phyloP scores from a whole-genome alignment of 2,113 vertebrate species.

The Hippoglossus stenolepis region DNA sequence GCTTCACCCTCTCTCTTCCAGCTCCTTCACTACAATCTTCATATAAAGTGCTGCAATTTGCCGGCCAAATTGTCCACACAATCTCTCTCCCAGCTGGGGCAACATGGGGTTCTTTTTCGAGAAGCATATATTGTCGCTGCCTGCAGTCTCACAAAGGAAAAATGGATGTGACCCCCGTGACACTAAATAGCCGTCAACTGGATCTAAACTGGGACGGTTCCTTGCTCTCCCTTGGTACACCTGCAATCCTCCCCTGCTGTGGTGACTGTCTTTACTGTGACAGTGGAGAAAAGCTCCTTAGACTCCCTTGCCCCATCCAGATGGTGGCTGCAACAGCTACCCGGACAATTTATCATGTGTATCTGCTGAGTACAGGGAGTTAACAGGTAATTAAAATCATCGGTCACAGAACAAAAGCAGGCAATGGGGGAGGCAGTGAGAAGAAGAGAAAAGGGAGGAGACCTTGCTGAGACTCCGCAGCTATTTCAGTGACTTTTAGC shows the following conservation, averaged over 20 bases:
- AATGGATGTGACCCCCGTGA: constrained; percentile 66
- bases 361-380: constrained; percentile 76
- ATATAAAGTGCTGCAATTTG: constrained; percentile 62
- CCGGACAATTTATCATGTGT: constrained; percentile 75
- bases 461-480: constrained; percentile 19
- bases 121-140: constrained; percentile 45
- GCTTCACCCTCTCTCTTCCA: constrained; percentile 10
- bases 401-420: constrained; percentile 75
- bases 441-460: constrained; percentile 28
- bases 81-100: constrained; percentile 40
- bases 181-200: constrained; percentile 75
- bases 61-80: constrained; percentile 34
- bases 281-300: constrained; percentile 57
- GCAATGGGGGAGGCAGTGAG: constrained; percentile 23
- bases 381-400: constrained; percentile 81
- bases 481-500: constrained; percentile 24
- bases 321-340: constrained; percentile 68
- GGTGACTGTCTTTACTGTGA: constrained; percentile 65
- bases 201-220: constrained; percentile 75
- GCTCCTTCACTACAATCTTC: constrained; percentile 50
- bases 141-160: constrained; percentile 49
- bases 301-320: constrained; percentile 64
- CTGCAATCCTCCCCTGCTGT: constrained; percentile 63
- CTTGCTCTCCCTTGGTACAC: constrained; percentile 61
- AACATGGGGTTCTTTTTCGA: constrained; percentile 30